phyloP scores from a whole-genome alignment of 2,113 vertebrate genomes.

The Rhinolophus ferrumequinum region DNA sequence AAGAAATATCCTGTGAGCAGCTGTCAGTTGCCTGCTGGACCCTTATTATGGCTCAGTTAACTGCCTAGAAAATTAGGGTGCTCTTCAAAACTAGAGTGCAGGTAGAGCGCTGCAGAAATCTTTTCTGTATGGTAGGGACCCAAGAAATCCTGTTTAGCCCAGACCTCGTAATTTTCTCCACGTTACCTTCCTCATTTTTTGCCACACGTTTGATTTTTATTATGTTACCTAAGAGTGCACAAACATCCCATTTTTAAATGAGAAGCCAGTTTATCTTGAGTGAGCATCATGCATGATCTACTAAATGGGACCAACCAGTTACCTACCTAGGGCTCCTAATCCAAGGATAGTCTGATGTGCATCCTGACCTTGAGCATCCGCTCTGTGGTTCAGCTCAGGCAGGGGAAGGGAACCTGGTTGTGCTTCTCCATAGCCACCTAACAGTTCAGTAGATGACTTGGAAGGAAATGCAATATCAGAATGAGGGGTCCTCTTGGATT shows the following conservation, averaged over 20 bases:
- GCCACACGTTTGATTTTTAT: neutral
- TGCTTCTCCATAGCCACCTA: neutral
- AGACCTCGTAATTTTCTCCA: neutral
- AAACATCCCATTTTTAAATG: neutral
- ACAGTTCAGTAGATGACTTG: neutral
- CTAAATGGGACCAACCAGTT: neutral
- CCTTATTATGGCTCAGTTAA: neutral
- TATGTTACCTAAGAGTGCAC: neutral
- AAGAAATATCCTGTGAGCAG: neutral
- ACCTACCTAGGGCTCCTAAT: neutral
- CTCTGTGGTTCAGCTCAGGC: neutral
- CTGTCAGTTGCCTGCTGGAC: neutral
- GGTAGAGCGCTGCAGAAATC: neutral
- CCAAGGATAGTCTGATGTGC: neutral
- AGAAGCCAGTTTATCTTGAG: conserved; percentile 24
- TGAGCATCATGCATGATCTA: neutral
- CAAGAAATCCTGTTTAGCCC: neutral
- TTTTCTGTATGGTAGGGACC: neutral
- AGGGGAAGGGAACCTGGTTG: neutral
- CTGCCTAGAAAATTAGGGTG: neutral
- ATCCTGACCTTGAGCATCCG: neutral
- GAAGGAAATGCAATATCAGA: neutral
- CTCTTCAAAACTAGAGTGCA: neutral
- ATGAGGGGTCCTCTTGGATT: neutral
- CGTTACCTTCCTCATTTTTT: conserved; percentile 34